A percentile compares a stretch with the other conserved stretches of the same genome.
These are phyloP conservation scores for Acleris holmiana DNA, from an alignment of 2,888 invertebrate species.

Conservation along the genomic window DNA sequence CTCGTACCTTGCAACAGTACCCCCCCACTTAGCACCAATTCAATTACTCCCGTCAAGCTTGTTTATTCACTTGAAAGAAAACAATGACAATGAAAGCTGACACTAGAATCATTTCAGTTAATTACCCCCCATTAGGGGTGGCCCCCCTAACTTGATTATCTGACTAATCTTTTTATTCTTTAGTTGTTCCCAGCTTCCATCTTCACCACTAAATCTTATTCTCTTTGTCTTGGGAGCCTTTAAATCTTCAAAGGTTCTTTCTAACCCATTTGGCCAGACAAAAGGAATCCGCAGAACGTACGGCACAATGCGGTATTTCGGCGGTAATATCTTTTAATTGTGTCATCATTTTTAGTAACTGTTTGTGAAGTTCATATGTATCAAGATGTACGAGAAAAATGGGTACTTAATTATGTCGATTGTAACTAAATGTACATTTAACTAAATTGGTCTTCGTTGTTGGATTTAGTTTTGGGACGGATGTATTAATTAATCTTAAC, in stretches of 20 bases:
- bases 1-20: not conserved
- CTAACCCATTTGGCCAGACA: slow-evolving; percentile 49
- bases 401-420: not conserved
- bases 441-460: too few relatives aligned
- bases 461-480: too few relatives aligned
- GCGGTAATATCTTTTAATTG: slow-evolving; percentile 23
- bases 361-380: too few relatives aligned
- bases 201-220: slow-evolving; percentile 54
- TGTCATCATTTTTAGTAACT: not conserved
- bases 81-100: slow-evolving; percentile 33
- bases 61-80: slow-evolving; percentile 29
- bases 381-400: too few relatives aligned
- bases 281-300: slow-evolving; percentile 35
- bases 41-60: slow-evolving; percentile 16
- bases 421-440: too few relatives aligned
- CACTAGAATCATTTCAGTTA: slow-evolving; percentile 33
- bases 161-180: slow-evolving; percentile 38
- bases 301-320: slow-evolving; percentile 21
- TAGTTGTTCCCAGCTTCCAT: slow-evolving; percentile 42
- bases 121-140: slow-evolving; percentile 33
- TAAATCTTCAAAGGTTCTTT: slow-evolving; percentile 54
- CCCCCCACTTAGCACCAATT: slow-evolving; percentile 9
- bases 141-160: slow-evolving; percentile 34
- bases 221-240: slow-evolving; percentile 53
- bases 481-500: too few relatives aligned